Base-by-base conservation (phyloP, 2,888 invertebrate genomes). In the Sialis lutaria region DNA sequence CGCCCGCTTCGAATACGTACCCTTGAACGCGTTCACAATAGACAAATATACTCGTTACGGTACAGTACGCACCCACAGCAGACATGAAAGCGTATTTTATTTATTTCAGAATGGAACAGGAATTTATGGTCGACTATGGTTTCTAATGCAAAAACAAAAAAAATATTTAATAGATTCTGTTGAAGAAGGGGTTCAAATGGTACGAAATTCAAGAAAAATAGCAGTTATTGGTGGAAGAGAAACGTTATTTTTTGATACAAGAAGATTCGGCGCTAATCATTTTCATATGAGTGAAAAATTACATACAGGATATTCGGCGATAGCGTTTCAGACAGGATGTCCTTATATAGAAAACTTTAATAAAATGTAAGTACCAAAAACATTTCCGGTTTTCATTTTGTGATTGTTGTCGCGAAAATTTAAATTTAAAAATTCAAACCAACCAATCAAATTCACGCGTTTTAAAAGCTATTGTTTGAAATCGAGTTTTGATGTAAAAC, bases 201-300 rank as follows among this genome's bases (percentile, higher is more conserved):
- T 84, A 2, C 65, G 74, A 49, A 68, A 78, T 45, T 70, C 71
- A 13, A 65, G 67, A 44, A 72, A 75, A 49, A 70, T 77, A 5
- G 83, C 77, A 4, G 70, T 84, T 1, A 68, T 84, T 40, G 84
- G 79, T 0, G 84, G 84, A 2, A 63, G 84, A 42, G 84, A 84
- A 60, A 84, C 84, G 0, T 67, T 84, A 6, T 82, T 72, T 59
- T 84, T 82, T 53, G 82, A 84, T 57, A 80, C 81, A 45, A 79
- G 79, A 58, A 68, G 81, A 64, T 82, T 81, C 62, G 83, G 83
- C 79, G 67, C 74, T 1, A 70, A 72, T 54, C 72, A 78, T 62
- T 80, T 83, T 60, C 82, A 84, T 64, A 61, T 84, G 44, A 83
- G 83, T 55, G 81, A 83, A 58, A 83, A 83, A 61, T 64, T 84